Conservation (phyloP, 2,888 invertebrate species). For the Alloscopus bannaensis region DNA sequence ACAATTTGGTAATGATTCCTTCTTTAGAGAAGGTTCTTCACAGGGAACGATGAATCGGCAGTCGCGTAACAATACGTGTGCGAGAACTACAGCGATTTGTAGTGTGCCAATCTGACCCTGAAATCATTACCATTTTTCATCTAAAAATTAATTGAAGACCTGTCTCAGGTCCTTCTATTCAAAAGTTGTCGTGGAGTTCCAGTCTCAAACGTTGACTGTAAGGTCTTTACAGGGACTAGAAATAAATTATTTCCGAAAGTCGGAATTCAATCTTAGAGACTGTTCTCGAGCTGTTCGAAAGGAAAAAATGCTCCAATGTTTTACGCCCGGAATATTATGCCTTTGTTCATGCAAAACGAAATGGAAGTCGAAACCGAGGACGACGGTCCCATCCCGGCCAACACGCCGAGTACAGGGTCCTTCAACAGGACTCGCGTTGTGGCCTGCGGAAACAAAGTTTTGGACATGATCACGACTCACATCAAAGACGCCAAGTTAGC, state of each 20-base stretch:
- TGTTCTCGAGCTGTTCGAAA: no score
- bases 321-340: constrained; percentile 27
- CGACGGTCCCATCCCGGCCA: constrained; percentile 25
- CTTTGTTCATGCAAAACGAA: constrained; percentile 15
- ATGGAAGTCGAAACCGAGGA: constrained; percentile 25
- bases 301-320: no score
- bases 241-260: no score
- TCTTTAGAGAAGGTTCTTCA: constrained; percentile 50
- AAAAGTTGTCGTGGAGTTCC: no score
- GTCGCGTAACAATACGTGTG: constrained; percentile 50
- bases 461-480: constrained; percentile 31
- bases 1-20: constrained; percentile 59
- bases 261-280: no score
- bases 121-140: constrained; percentile 29
- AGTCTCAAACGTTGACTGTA: no score
- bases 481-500: constrained; percentile 37
- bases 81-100: constrained; percentile 48
- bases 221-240: no score
- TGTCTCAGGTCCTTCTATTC: no score
- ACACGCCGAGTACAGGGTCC: constrained; percentile 22
- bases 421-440: background rate
- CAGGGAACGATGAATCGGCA: constrained; percentile 48
- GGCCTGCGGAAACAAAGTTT: constrained; percentile 26
- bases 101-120: constrained; percentile 58
- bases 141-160: constrained; percentile 1